Base-by-base conservation (phyloP, 1,140 invertebrate genomes). In the Galleria mellonella region DNA sequence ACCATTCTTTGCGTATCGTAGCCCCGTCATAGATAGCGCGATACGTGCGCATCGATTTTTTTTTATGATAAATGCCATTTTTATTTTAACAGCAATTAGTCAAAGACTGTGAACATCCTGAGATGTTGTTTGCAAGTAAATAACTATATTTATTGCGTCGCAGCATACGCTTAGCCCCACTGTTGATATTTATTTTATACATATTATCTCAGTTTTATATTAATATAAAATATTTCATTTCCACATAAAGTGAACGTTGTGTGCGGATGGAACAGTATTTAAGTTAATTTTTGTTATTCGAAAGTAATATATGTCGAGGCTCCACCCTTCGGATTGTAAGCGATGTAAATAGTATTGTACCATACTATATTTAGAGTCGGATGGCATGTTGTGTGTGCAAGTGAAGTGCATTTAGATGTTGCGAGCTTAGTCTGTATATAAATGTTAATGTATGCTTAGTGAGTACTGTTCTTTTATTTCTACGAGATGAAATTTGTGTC, bases 401-500 rank as follows among this genome's bases (percentile, higher is more conserved):
- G 59, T 62, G 56, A 46, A 52, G 57, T 61, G 56, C 55, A 63
- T 71, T 61, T 63, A 50, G 58, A 65, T 55, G 50, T 61, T 51
- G 59, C 47, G 66, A 76, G 69, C 69, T 72, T 71, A 69, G 63
- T 63, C 38, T 79, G 69, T 75, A 77, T 46, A 76, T 75, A 72
- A 60, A 66, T 63, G 55, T 65, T 70, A 66, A 47, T 71, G 63
- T 66, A 61, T 71, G 71, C 61, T 66, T 70, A 70, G 57, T 61
- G 56, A 58, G 55, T 66, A 51, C 59, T 54, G 65, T 65, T 62
- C 48, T 44, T 62, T 77, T 70, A 59, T 58, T 53, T 62, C 66
- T 47, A 56, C 64, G 52, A 67, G 54, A 60, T 55, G 46, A 59
- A 23, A 23, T 23, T 23, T 64, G 56, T 69, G 66, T 62, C 47